Evolutionary conservation across 2,113 vertebrate species (phyloP).

Genomic region (Saguinus imperator): DNA sequence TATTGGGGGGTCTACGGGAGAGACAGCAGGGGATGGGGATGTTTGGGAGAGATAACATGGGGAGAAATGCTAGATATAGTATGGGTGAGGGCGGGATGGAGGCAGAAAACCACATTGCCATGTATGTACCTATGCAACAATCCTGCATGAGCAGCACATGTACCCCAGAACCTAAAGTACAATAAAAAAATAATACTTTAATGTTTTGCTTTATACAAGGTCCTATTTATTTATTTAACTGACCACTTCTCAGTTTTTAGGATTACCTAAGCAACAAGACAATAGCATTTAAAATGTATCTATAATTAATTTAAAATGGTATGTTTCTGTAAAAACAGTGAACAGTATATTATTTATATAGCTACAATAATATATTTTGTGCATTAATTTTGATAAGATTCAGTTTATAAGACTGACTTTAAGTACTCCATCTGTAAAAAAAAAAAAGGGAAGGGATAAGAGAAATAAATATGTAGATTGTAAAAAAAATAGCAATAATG

Average conservation of each 20-base stretch:
- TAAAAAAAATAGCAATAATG: not conserved
- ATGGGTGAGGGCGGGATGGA: too few relatives aligned
- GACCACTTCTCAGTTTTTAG: conserved; percentile 15
- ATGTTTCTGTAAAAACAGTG: not conserved
- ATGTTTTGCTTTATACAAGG: not conserved
- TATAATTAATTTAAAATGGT: conserved; percentile 52
- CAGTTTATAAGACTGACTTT: not conserved
- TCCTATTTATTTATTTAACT: conserved; percentile 30
- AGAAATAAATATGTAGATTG: not conserved
- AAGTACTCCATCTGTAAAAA: not conserved
- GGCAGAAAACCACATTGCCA: too few relatives aligned
- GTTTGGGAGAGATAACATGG: too few relatives aligned
- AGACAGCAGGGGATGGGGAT: too few relatives aligned
- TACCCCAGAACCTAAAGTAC: too few relatives aligned
- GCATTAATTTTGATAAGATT: conserved; percentile 1
- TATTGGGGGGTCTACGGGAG: too few relatives aligned
- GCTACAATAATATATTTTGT: not conserved
- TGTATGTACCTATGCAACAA: too few relatives aligned
- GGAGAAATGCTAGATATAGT: too few relatives aligned
- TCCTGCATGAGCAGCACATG: too few relatives aligned
- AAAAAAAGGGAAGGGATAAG: not conserved
- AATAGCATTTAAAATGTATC: not conserved
- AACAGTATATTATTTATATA: not conserved
- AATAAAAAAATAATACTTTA: not conserved
- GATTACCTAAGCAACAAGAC: not conserved